Conservation (phyloP, 2,797 vertebrate genomes). For the Atherinosoma microstoma region DNA sequence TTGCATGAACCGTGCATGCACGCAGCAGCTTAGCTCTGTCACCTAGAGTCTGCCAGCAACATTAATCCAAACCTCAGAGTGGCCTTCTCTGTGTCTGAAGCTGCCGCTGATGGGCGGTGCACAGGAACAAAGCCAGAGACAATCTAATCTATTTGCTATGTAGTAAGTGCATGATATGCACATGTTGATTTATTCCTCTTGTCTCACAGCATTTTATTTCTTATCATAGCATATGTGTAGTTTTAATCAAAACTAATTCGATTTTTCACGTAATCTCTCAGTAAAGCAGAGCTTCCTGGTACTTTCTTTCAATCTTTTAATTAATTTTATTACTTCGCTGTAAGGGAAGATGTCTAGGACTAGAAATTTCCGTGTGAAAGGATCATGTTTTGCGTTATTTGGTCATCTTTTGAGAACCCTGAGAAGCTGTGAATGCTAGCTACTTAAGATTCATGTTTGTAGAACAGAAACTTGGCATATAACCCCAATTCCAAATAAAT, state of each 20-base stretch:
- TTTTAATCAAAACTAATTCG: neutral
- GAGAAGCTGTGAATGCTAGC: neutral
- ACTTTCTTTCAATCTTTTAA: neutral
- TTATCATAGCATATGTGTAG: no score
- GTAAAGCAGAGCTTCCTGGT: neutral
- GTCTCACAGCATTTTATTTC: neutral
- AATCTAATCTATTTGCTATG: constrained; percentile 12
- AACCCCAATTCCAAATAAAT: neutral
- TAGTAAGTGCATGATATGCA: neutral
- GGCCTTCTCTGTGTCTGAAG: constrained; percentile 23
- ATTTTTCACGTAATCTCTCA: neutral
- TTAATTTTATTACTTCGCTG: neutral
- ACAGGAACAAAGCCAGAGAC: constrained; percentile 23
- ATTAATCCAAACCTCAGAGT: constrained; percentile 33
- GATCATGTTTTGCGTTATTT: neutral
- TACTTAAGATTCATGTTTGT: neutral
- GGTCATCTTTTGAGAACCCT: neutral
- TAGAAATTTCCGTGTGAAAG: neutral
- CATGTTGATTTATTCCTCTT: neutral
- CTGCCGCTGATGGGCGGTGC: neutral
- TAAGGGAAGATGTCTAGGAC: neutral
- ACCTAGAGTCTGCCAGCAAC: constrained; percentile 26
- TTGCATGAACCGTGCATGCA: neutral
- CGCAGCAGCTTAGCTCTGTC: constrained; percentile 33
- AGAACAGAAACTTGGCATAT: neutral